These are phyloP conservation scores for Byasa hedistus DNA, from an alignment of 2,888 invertebrate species.

Conservation along the genomic window DNA sequence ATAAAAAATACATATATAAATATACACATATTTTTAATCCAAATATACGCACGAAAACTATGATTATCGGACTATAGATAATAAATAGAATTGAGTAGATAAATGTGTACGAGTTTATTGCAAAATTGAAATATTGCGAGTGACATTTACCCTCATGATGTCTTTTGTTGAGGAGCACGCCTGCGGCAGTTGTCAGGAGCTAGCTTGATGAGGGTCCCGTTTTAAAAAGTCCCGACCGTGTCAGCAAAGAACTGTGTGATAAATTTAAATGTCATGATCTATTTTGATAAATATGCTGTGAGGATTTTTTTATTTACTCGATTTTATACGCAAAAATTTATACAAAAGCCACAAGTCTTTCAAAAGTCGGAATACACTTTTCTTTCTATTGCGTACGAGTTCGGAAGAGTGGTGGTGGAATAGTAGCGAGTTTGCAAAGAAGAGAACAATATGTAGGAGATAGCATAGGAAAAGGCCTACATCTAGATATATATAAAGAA, in stretches of 20 bases:
- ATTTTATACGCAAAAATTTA: too few relatives aligned
- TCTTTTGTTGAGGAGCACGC: slow-evolving; percentile 11
- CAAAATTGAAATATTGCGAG: slow-evolving; percentile 7
- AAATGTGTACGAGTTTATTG: slow-evolving; percentile 2
- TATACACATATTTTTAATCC: too few relatives aligned
- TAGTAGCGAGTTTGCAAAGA: too few relatives aligned
- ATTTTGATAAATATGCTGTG: not conserved
- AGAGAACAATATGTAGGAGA: too few relatives aligned
- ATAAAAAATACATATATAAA: too few relatives aligned
- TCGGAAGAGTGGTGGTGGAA: too few relatives aligned
- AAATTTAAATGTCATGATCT: not conserved
- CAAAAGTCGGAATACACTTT: too few relatives aligned
- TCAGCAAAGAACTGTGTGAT: slow-evolving; percentile 7
- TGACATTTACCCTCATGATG: slow-evolving; percentile 7
- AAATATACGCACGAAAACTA: not conserved
- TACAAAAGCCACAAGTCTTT: too few relatives aligned
- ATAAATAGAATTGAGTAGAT: not conserved
- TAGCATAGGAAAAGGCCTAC: too few relatives aligned
- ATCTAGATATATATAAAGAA: too few relatives aligned
- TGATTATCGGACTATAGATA: not conserved
- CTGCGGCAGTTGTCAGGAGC: slow-evolving; percentile 8
- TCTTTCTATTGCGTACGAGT: too few relatives aligned
- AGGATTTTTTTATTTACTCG: too few relatives aligned
- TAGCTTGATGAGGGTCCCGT: slow-evolving; percentile 10
- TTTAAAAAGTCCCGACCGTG: slow-evolving; percentile 14